phyloP scores from a whole-genome alignment of 2,888 invertebrate genomes.

The Agapetus fuscipes region DNA sequence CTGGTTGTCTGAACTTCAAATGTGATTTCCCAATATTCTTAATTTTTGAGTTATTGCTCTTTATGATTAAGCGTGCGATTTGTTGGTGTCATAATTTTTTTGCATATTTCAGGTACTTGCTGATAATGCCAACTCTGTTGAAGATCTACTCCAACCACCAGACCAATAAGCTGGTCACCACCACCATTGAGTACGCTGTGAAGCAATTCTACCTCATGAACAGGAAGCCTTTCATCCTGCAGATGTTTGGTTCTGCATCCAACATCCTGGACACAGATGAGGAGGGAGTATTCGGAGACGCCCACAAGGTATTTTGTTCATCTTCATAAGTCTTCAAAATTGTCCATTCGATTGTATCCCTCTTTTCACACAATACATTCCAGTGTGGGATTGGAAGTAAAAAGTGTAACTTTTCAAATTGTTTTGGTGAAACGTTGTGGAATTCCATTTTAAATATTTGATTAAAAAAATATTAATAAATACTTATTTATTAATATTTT shows the following conservation, averaged over 20 bases:
- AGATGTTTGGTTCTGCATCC: constrained; percentile 98
- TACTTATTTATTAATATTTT: too few relatives aligned
- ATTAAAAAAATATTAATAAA: too few relatives aligned
- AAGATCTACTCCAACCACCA: constrained; percentile 97
- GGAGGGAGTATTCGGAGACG: constrained; percentile 79
- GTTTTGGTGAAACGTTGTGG: too few relatives aligned
- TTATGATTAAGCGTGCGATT: constrained; percentile 1
- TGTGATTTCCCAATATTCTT: too few relatives aligned
- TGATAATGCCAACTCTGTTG: constrained; percentile 95
- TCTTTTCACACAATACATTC: too few relatives aligned
- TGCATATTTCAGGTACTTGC: constrained; percentile 58
- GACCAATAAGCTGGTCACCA: constrained; percentile 89
- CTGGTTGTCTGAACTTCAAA: too few relatives aligned
- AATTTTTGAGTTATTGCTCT: not conserved
- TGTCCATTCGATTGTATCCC: not conserved
- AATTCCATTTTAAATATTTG: too few relatives aligned
- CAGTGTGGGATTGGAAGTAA: too few relatives aligned
- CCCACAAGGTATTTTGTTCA: constrained; percentile 72
- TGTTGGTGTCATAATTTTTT: not conserved
- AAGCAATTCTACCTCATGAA: constrained; percentile 98
- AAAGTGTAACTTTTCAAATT: too few relatives aligned
- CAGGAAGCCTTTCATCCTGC: constrained; percentile 94
- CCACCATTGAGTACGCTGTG: constrained; percentile 95
- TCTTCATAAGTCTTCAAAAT: too few relatives aligned
- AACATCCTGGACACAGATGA: constrained; percentile 91